A percentile compares a stretch with the other conserved stretches of the same genome.
Evolutionary conservation across 2,797 vertebrate species (phyloP).

Genomic region (Helarctos malayanus): DNA sequence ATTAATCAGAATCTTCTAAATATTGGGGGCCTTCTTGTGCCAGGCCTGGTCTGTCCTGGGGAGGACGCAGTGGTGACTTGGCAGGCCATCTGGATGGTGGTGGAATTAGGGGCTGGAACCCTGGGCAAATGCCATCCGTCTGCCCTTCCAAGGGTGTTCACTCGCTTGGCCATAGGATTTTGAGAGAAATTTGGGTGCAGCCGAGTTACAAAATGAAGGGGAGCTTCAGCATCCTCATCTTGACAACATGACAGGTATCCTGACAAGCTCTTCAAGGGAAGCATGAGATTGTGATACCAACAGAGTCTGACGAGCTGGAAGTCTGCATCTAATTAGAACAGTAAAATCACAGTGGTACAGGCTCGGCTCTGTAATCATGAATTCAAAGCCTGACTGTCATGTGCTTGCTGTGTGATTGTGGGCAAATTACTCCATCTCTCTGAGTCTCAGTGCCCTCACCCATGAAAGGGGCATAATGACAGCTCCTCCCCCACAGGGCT

Average conservation of each 20-base stretch:
- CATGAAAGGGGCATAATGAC: background rate
- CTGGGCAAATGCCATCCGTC: background rate
- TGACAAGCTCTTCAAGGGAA: background rate
- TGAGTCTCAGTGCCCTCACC: background rate
- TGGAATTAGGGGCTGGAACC: background rate
- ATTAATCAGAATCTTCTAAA: slow-evolving; percentile 71
- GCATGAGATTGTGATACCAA: background rate
- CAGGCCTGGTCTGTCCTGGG: background rate
- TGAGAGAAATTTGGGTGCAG: background rate
- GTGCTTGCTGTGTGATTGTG: background rate
- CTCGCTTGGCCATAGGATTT: background rate
- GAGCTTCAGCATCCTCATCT: background rate
- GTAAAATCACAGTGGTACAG: background rate
- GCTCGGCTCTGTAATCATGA: background rate
- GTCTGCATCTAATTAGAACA: background rate
- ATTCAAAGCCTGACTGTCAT: background rate
- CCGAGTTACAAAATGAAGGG: background rate
- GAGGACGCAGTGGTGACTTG: background rate
- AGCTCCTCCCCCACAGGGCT: background rate
- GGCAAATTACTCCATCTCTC: background rate
- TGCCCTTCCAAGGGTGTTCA: background rate
- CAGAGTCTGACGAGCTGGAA: background rate
- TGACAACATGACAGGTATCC: too few species aligned
- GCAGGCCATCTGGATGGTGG: background rate
- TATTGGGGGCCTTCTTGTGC: background rate